Base-by-base conservation (phyloP, 2,888 invertebrate genomes). In the Cataglyphis rosenhaueri region DNA sequence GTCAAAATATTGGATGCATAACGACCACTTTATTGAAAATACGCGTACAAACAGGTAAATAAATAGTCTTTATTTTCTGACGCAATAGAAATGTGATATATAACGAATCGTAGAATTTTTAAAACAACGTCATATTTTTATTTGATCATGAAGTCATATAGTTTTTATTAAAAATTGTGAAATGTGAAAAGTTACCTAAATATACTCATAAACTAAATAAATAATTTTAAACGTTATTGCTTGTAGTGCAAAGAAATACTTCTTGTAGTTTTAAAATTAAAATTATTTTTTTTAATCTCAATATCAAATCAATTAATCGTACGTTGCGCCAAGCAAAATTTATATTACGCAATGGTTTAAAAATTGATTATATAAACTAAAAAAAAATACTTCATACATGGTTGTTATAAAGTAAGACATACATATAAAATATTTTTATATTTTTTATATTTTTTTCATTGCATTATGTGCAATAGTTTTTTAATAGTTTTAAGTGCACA, bases 81-180 rank as follows among this genome's bases (percentile, higher is more conserved):
- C 44, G 70, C 59, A 61, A 70, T 44, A 79, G 70, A 21, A 48
- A 79, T 61, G 48, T 48, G 44, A 25, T 70, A 55, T 25, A 15
- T 70, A 35, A 18, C 21, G n/a, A 70, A 59, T 61, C 35, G 18
- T 35, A 44, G 35, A 70, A 70, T 79, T 70, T 79, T 79, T 79
- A 35, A 79, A 79, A 79, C 59, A 79, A 79, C 78, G 59, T 79
- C 59, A 79, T 79, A 61, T 79, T 79, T 79, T 79, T 70, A 79
- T 70, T 79, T 79, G 35, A 32, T 70, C 59, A 70, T 59, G 18
- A 32, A 70, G 59, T 70, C 70, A 59, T 70, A 70, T 32, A 79
- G 44, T 25, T 70, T 79, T 79, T 44, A 70, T 29, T 70, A 59
- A 75, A 79, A 78, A 71, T n/a, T 38, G 8, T n/a, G 0, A 68